These are phyloP conservation scores for Osmoderma eremita DNA, from an alignment of 2,888 invertebrate species.

Conservation along the genomic window DNA sequence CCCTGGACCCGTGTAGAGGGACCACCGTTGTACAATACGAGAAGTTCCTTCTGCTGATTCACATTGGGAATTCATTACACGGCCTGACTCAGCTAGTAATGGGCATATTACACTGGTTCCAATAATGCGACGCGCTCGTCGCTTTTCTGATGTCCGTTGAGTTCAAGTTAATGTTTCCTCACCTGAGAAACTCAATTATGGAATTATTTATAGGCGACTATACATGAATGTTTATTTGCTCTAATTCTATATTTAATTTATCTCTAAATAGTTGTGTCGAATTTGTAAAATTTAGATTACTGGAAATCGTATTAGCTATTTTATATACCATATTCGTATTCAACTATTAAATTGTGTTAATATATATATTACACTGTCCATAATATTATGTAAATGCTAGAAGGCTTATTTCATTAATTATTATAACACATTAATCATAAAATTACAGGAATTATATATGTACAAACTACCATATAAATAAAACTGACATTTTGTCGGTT, in stretches of 20 bases:
- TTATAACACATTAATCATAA: too few species aligned
- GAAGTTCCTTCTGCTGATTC: slow-evolving; percentile 19
- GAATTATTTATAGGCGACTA: slow-evolving; percentile 24
- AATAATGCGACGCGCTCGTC: neutral
- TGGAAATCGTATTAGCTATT: too few species aligned
- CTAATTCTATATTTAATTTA: slow-evolving; percentile 7
- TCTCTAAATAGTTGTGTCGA: too few species aligned
- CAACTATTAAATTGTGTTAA: too few species aligned
- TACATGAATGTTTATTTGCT: slow-evolving; percentile 20
- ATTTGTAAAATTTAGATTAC: too few species aligned
- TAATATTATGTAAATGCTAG: too few species aligned
- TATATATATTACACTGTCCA: too few species aligned
- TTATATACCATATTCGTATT: too few species aligned
- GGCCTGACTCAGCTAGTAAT: slow-evolving; percentile 50
- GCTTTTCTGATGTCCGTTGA: slow-evolving; percentile 9
- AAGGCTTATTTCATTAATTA: too few species aligned
- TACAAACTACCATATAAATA: too few species aligned
- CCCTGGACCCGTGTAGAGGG: slow-evolving; percentile 2
- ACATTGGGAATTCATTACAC: slow-evolving; percentile 51
- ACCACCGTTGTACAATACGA: slow-evolving; percentile 37
- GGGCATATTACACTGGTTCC: slow-evolving; percentile 16
- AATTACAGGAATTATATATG: too few species aligned
- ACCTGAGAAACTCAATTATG: slow-evolving; percentile 31
- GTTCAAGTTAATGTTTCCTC: slow-evolving; percentile 16
- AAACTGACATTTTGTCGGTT: too few species aligned